Conservation (phyloP, 2,797 vertebrate species). For the Cercopithecus mitis region DNA sequence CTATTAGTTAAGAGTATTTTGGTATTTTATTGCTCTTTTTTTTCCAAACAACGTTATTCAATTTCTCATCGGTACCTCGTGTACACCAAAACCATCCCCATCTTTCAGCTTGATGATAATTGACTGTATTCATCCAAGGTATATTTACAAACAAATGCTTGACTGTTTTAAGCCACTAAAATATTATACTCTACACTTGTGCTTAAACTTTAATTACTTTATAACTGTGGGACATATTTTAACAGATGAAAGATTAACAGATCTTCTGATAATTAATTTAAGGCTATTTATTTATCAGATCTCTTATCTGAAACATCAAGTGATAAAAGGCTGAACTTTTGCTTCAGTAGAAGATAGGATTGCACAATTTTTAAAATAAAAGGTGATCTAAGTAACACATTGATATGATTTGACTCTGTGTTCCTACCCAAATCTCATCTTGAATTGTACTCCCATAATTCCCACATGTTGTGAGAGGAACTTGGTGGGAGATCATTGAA, state of each 20-base stretch:
- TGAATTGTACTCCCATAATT: not conserved
- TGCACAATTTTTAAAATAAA: not conserved
- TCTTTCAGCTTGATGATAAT: not conserved
- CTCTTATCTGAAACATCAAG: not conserved
- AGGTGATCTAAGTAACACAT: not conserved
- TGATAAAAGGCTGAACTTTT: not conserved
- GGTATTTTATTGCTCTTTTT: not conserved
- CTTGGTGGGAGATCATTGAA: not conserved
- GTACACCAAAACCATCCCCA: not conserved
- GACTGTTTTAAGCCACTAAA: not conserved
- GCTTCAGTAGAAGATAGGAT: not conserved
- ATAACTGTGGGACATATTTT: not conserved
- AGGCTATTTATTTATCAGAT: not conserved
- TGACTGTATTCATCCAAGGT: not conserved
- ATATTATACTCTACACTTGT: not conserved
- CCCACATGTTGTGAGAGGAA: not conserved
- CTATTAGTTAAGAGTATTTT: not conserved
- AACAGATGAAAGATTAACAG: not conserved
- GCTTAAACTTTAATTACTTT: not conserved
- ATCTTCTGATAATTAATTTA: not conserved
- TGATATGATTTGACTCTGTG: not conserved
- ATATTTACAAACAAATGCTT: not conserved
- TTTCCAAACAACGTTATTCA: not conserved
- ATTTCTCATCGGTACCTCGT: not conserved
- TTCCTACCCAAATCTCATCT: not conserved